Conservation (phyloP, 2,888 invertebrate species). For the Cerastis leucographa region DNA sequence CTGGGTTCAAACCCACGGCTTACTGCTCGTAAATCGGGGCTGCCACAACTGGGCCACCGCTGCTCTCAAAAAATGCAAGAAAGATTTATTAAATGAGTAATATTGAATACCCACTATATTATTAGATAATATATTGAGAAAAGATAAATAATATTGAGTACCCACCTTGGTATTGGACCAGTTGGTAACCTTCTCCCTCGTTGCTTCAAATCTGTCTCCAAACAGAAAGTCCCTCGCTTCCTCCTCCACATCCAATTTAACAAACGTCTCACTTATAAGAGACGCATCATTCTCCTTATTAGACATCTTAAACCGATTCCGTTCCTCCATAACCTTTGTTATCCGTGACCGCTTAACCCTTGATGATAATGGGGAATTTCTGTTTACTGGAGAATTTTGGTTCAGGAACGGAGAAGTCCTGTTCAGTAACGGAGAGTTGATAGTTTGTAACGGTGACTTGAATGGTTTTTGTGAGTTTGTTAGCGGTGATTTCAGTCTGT, state of each 20-base stretch:
- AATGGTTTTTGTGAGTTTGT: constrained; percentile 39
- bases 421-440: constrained; percentile 68
- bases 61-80: background rate
- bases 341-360: constrained; percentile 77
- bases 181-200: constrained; percentile 69
- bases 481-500: constrained; percentile 72
- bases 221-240: constrained; percentile 84
- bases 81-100: background rate
- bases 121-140: too few species aligned
- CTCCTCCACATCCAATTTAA: constrained; percentile 83
- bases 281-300: constrained; percentile 81
- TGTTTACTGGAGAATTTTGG: constrained; percentile 58
- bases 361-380: constrained; percentile 71
- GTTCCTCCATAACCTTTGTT: constrained; percentile 82
- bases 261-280: constrained; percentile 74
- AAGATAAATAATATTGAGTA: constrained; percentile 35
- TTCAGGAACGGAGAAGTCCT: constrained; percentile 54
- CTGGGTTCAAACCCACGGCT: too few species aligned
- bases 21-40: too few species aligned
- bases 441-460: constrained; percentile 67
- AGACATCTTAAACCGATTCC: constrained; percentile 80
- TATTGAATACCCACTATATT: constrained; percentile 71
- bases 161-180: constrained; percentile 84
- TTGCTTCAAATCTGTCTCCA: constrained; percentile 72
- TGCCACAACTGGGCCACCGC: too few species aligned